These are phyloP conservation scores for Vireo altiloquus DNA, from an alignment of 2,113 vertebrate genomes.

Conservation along the genomic window DNA sequence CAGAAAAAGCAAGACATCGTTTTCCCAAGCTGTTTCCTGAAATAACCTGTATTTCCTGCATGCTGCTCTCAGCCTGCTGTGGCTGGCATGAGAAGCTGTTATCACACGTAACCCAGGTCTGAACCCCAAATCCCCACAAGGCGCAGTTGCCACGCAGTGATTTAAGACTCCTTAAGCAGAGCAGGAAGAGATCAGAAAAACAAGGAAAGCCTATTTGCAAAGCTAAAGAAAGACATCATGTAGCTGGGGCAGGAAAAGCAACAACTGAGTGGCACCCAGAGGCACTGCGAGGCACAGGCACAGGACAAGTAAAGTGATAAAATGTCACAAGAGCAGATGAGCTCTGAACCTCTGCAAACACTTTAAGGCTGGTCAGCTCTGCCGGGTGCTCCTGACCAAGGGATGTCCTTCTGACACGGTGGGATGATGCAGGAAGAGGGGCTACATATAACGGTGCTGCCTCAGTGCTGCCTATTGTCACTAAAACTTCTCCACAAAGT, in stretches of 20 bases:
- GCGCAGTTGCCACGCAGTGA: fast-evolving
- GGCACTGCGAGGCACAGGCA: not conserved
- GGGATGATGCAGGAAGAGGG: not conserved
- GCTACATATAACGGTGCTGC: fast-evolving
- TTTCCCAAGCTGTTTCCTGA: not conserved
- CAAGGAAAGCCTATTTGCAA: not conserved
- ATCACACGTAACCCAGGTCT: fast-evolving
- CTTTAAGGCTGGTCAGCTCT: not conserved
- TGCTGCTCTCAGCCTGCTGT: not conserved
- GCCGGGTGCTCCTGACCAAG: not conserved
- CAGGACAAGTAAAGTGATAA: not conserved
- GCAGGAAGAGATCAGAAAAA: not conserved
- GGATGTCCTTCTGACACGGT: not conserved
- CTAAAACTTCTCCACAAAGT: not conserved
- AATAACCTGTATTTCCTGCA: not conserved
- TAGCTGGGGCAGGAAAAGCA: not conserved
- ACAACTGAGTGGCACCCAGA: not conserved
- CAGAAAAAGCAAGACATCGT: not conserved
- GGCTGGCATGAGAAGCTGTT: not conserved
- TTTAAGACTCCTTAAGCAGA: not conserved
- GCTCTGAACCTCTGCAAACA: not conserved
- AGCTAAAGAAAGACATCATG: not conserved
- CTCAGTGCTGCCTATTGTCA: not conserved
- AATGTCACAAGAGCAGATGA: not conserved
- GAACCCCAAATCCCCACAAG: not conserved